Base-by-base conservation (phyloP, 2,888 invertebrate species). In the Scaptomyza polygonia region DNA sequence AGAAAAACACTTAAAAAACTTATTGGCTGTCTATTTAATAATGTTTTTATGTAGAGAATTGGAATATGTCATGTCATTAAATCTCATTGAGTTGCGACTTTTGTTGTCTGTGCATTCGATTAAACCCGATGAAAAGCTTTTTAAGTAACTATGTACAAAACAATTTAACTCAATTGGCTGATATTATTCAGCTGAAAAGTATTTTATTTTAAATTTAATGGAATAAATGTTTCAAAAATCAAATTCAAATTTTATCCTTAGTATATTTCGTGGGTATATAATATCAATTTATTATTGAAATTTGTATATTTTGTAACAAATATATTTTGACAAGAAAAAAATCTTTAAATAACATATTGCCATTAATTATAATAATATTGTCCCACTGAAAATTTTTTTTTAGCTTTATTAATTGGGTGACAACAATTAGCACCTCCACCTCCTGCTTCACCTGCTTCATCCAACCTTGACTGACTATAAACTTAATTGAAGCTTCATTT, bases 51-150 rank as follows among this genome's bases (percentile, higher is more conserved):
- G 12, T 5, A 16, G 5, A 47, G 9, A 16, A 25, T 45, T 11
- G 45, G 42, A n/a, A 49, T 36, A n/a, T 39, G 11, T 16, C 14
- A 11, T 58, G 53, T 30, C n/a, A 39, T 78, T 75, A 43, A 62
- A 68, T 65, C 52, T 64, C 63, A 86, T 84, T 86, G 64, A 75
- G 47, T 62, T 47, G 54, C 25, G 51, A 77, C 79, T 88, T 86
- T 88, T 88, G 88, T 86, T 87, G 88, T 86, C 85, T 86, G 85
- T 66, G 58, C 66, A 66, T 72, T 85, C 71, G 48, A 88, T 88
- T 85, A 80, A 73, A 59, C 27, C 54, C 54, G 61, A 57, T 61
- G 29, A 47, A 59, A 40, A 56, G 27, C 40, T 43, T 45, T n/a
- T 32, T 11, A 42, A 34, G 4, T 21, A 21, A 21, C 21, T 21